Percentiles rank a stretch among this genome's conserved stretches.
phyloP scores from a whole-genome alignment of 2,797 vertebrate species.

The Hippopotamyrus pictus region DNA sequence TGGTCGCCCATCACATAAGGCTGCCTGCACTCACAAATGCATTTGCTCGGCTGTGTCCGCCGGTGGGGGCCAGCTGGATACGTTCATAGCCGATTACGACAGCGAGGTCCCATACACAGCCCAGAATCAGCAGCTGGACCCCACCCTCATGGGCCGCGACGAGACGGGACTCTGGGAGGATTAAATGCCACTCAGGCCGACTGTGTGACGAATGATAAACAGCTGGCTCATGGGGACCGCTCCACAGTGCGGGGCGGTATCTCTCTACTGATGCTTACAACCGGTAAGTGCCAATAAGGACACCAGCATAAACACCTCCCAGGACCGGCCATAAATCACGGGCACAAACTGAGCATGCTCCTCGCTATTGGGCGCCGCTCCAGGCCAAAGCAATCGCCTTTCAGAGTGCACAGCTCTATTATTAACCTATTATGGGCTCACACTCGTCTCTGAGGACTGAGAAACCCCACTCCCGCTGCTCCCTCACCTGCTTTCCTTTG shows the following conservation, averaged over 20 bases:
- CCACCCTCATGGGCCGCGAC: background rate
- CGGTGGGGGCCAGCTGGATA: background rate
- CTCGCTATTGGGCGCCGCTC: background rate
- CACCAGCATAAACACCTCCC: background rate
- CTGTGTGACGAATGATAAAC: background rate
- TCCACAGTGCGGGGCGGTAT: background rate
- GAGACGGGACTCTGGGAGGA: background rate
- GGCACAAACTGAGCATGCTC: background rate
- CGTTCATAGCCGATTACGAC: background rate
- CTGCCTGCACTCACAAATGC: background rate
- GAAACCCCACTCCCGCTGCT: background rate
- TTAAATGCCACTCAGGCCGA: background rate
- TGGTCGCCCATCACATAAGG: background rate
- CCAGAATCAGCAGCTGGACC: background rate
- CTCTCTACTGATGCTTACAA: background rate
- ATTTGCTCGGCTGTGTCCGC: background rate
- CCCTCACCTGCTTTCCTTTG: background rate
- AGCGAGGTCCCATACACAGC: background rate
- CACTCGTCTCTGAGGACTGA: background rate
- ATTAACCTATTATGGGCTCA: background rate
- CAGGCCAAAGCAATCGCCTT: background rate
- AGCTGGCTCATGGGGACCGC: background rate
- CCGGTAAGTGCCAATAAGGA: background rate
- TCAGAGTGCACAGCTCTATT: background rate
- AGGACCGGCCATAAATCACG: background rate